These are phyloP conservation scores for Sturnira hondurensis DNA, from an alignment of 2,113 vertebrate genomes.

Conservation along the genomic window DNA sequence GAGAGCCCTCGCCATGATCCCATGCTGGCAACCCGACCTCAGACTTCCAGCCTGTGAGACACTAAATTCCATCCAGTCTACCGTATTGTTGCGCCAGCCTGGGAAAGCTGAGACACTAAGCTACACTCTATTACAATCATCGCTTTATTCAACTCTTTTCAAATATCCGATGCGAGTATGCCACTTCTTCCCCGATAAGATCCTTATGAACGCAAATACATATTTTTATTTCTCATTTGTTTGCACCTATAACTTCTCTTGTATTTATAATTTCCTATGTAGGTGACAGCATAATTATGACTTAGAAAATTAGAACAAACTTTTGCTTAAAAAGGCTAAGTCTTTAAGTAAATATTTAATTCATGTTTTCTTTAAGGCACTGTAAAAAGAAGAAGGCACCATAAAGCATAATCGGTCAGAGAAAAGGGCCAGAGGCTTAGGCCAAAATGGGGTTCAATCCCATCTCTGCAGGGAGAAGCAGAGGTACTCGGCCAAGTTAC, in stretches of 20 bases:
- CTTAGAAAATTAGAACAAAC: slow-evolving; percentile 6
- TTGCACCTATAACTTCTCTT: slow-evolving; percentile 35
- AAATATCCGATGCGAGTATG: background rate
- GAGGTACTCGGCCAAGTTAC: background rate
- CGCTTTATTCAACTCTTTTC: background rate
- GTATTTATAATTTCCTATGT: slow-evolving; percentile 12
- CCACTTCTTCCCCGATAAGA: background rate
- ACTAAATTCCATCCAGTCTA: background rate
- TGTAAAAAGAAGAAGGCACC: background rate
- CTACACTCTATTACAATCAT: background rate
- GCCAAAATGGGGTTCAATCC: background rate
- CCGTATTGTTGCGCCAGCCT: background rate
- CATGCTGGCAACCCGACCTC: background rate
- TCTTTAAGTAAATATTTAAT: slow-evolving; percentile 21
- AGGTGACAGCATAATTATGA: slow-evolving; percentile 27
- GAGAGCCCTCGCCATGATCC: background rate
- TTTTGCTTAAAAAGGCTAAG: background rate
- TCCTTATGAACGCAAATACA: background rate
- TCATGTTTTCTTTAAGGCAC: background rate
- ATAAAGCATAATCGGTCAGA: background rate
- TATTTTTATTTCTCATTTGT: slow-evolving; percentile 26
- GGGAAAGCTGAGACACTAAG: background rate
- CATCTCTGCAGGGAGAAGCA: background rate
- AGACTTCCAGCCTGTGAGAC: background rate
- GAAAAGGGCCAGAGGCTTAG: background rate